These are phyloP conservation scores for Zophobas atratus DNA, from an alignment of 1,140 invertebrate genomes.

Conservation along the genomic window DNA sequence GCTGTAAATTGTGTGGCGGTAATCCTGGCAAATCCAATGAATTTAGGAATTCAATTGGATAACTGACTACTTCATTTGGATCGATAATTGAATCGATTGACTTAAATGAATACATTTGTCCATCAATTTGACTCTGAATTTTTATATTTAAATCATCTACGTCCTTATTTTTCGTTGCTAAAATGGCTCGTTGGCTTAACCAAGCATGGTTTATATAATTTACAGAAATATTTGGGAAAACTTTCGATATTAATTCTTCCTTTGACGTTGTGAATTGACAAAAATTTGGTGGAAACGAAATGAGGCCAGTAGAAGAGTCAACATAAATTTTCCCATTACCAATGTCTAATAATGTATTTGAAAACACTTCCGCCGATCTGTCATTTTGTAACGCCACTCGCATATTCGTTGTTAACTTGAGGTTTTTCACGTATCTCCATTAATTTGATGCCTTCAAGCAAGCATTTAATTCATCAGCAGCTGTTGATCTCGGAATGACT, in stretches of 20 bases:
- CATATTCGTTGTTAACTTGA: constrained; percentile 53
- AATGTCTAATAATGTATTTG: constrained; percentile 60
- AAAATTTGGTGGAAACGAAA: constrained; percentile 65
- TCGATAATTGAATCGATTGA: constrained; percentile 59
- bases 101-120: constrained; percentile 6
- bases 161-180: constrained; percentile 62
- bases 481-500: constrained; percentile 61
- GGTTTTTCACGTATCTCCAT: constrained; percentile 14
- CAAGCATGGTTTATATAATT: constrained; percentile 63
- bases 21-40: constrained; percentile 65
- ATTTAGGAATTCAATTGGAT: constrained; percentile 39
- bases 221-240: constrained; percentile 55
- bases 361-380: constrained; percentile 57
- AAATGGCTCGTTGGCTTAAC: constrained; percentile 62
- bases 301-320: constrained; percentile 62
- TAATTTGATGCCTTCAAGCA: constrained; percentile 45
- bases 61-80: neutral
- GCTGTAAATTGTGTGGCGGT: constrained; percentile 65
- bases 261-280: constrained; percentile 62
- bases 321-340: constrained; percentile 56
- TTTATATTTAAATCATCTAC: constrained; percentile 62
- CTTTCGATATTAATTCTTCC: constrained; percentile 59
- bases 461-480: constrained; percentile 37
- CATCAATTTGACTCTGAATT: constrained; percentile 54
- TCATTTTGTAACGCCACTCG: constrained; percentile 57